Evolutionary conservation across 2,888 invertebrate genomes (phyloP).

Genomic region (Lamellibrachia columna): DNA sequence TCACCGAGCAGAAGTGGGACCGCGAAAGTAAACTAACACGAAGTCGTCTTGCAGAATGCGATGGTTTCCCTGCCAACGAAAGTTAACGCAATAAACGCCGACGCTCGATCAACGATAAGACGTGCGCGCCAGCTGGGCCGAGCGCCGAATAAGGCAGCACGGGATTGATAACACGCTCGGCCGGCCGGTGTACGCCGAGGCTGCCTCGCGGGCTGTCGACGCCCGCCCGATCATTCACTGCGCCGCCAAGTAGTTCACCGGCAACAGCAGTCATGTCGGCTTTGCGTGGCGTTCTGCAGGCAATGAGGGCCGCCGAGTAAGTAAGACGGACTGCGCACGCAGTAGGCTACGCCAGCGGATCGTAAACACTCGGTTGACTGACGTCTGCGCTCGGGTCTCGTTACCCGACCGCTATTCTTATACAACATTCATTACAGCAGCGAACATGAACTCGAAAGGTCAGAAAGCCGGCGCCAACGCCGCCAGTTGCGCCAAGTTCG

Average conservation of each 20-base stretch:
- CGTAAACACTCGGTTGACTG: slow-evolving; percentile 6
- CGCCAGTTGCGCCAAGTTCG: slow-evolving; percentile 38
- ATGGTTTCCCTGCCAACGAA: slow-evolving; percentile 12
- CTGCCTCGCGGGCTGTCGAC: not conserved
- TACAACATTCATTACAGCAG: not conserved
- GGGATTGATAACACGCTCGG: not conserved
- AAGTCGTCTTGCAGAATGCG: not conserved
- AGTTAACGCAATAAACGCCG: not conserved
- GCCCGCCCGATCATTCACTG: not conserved
- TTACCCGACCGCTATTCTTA: not conserved
- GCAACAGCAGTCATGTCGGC: not conserved
- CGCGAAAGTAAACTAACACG: not conserved
- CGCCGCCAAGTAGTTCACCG: not conserved
- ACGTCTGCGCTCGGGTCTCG: not conserved
- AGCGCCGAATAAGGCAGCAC: not conserved
- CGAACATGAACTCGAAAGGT: slow-evolving; percentile 16
- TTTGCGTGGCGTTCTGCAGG: not conserved
- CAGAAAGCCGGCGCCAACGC: not conserved
- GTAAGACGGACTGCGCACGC: not conserved
- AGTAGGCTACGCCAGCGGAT: not conserved
- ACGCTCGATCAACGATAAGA: not conserved
- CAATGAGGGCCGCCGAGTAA: not conserved
- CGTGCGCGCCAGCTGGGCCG: not conserved
- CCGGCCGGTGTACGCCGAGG: not conserved
- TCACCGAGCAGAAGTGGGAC: not conserved